Evolutionary conservation across 1,140 invertebrate species (phyloP).

Genomic region (Hermetia illucens): DNA sequence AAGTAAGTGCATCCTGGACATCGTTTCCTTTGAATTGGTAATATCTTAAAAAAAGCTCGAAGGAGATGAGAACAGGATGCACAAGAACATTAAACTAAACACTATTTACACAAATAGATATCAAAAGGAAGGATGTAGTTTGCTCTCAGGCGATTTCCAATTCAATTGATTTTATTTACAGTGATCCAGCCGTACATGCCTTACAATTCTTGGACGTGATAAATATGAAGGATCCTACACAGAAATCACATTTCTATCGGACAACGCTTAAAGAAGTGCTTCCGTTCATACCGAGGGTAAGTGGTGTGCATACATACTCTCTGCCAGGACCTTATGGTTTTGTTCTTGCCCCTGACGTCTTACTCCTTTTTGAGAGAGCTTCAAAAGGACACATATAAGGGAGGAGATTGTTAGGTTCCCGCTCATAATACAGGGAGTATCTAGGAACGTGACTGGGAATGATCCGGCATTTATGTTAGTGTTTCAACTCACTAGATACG

Average conservation of each 20-base stretch:
- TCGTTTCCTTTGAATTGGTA: background rate
- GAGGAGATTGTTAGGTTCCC: no score
- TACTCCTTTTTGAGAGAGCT: no score
- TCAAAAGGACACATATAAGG: no score
- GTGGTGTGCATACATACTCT: slow-evolving; percentile 13
- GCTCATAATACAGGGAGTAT: no score
- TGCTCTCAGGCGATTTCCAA: background rate
- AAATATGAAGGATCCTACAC: slow-evolving; percentile 77
- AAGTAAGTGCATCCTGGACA: slow-evolving; percentile 43
- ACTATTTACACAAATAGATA: background rate
- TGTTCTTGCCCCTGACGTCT: background rate
- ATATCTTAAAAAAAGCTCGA: background rate
- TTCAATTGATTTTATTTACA: slow-evolving; percentile 30
- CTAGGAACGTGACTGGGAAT: no score
- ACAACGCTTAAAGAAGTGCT: slow-evolving; percentile 72
- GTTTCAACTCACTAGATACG: no score
- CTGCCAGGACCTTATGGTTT: background rate
- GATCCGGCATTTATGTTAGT: no score
- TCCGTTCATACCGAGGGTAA: slow-evolving; percentile 80
- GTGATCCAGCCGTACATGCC: slow-evolving; percentile 74
- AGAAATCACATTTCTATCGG: slow-evolving; percentile 82
- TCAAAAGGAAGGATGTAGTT: background rate
- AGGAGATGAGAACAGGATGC: no score
- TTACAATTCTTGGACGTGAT: slow-evolving; percentile 86
- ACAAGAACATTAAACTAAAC: no score